These are phyloP conservation scores for Cotesia vestalis DNA, from an alignment of 1,140 invertebrate genomes.

Conservation along the genomic window DNA sequence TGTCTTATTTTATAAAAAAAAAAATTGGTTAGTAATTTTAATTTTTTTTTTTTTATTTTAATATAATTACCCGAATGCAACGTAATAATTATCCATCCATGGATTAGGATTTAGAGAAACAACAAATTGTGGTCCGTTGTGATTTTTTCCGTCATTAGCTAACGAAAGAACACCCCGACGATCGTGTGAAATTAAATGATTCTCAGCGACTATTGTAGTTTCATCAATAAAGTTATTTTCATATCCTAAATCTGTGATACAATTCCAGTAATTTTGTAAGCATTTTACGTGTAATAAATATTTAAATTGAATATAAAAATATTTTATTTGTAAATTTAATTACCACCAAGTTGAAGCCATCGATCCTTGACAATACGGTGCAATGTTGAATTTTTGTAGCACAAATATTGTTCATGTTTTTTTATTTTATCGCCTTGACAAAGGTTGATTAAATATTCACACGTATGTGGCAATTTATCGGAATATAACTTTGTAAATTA, in stretches of 20 bases:
- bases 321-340: not conserved
- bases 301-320: too few species aligned
- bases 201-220: constrained; percentile 41
- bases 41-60: constrained; percentile 11
- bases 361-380: constrained; percentile 49
- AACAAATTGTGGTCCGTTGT: constrained; percentile 83
- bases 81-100: constrained; percentile 81
- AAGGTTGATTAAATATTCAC: constrained; percentile 43
- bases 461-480: constrained; percentile 46
- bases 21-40: constrained; percentile 9
- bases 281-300: too few species aligned
- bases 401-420: constrained; percentile 23
- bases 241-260: constrained; percentile 9
- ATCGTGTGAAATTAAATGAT: constrained; percentile 46
- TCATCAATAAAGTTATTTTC: constrained; percentile 8
- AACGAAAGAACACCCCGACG: constrained; percentile 69
- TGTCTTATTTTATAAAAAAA: constrained; percentile 47
- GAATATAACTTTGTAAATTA: constrained; percentile 33
- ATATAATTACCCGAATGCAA: constrained; percentile 75
- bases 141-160: constrained; percentile 74
- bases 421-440: constrained; percentile 36
- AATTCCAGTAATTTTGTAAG: constrained; percentile 1
- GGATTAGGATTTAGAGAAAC: constrained; percentile 77
- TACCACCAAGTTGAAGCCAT: constrained; percentile 47
- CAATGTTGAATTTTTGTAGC: constrained; percentile 40